Base-by-base conservation (phyloP, 2,113 vertebrate species). In the Pyrgilauda ruficollis region DNA sequence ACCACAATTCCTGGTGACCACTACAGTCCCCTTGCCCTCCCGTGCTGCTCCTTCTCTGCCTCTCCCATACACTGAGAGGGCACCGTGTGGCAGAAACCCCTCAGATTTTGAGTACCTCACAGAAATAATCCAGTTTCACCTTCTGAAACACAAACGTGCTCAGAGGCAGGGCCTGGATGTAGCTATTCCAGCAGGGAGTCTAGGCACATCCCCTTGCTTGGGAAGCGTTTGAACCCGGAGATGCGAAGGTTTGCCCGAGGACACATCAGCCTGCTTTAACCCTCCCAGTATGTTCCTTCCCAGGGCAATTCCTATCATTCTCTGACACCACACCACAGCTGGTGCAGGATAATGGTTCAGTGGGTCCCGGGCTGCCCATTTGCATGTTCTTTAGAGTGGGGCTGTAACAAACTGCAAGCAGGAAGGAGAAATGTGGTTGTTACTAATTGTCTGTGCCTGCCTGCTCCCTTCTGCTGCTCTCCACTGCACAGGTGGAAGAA, bases 171-270 rank as follows among this genome's bases (percentile, higher is more conserved):
- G 46, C 28, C 50, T 18, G 43, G 6, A 5, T 9, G 19, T 9
- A 67, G 62, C 50, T 50, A 1, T 18, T 73, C 26, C 84, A 87
- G 23, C 5, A 84, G 33, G n/a, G n/a, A 47, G 19, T 37, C 26
- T 2, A 8, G 31, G 17, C 46, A 66, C 0, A 0, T 52, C 55
- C 12, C 0, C 55, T 59, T 77, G 27, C 50, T 53, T 21, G 15
- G 24, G 55, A 93, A 85, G 37, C 10, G 37, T 88, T 90, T 73
- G 49, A 69, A 61, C 56, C 16, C 0, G 0, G 53, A 81, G 39
- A n/a, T 0, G 1, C 5, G 37, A 69, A 62, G 26, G 47, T 70
- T 86, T 67, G 67, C 23, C 46, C 23, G 4, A 46, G 61, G 33
- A 72, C n/a, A 52, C 31, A n/a, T 11, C 35, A 37, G 13, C 39